Conservation (phyloP, 2,888 invertebrate species). For the Argyra leucocephala region DNA sequence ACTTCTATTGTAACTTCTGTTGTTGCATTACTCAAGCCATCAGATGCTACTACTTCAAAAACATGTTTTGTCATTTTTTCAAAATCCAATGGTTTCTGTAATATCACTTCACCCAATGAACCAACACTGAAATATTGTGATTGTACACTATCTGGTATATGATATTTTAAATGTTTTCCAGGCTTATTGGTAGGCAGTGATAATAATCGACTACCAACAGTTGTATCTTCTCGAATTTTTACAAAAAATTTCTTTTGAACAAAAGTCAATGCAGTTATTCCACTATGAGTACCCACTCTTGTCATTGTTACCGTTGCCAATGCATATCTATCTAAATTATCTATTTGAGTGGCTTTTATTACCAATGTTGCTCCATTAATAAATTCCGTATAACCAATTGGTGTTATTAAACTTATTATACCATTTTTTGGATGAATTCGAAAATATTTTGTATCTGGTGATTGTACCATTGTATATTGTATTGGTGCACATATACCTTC, state of each 20-base stretch:
- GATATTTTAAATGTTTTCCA: constrained; percentile 60
- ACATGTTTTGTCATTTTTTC: constrained; percentile 61
- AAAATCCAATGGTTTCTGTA: constrained; percentile 67
- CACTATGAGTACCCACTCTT: constrained; percentile 46
- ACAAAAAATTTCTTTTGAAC: constrained; percentile 60
- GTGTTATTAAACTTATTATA: constrained; percentile 36
- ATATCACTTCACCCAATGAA: constrained; percentile 66
- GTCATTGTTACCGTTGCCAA: constrained; percentile 68
- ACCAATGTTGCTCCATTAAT: constrained; percentile 67
- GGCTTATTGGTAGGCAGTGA: constrained; percentile 59
- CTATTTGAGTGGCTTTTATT: constrained; percentile 70
- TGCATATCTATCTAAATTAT: constrained; percentile 81
- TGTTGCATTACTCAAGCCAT: constrained; percentile 65
- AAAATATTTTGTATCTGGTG: constrained; percentile 42
- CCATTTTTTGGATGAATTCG: constrained; percentile 41
- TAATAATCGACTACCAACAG: constrained; percentile 62
- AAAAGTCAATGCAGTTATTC: constrained; percentile 49
- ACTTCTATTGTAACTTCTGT: constrained; percentile 72
- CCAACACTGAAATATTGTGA: constrained; percentile 67
- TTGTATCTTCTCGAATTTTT: constrained; percentile 65
- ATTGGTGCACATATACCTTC: constrained; percentile 43
- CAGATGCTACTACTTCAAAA: constrained; percentile 74
- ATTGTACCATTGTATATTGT: constrained; percentile 41
- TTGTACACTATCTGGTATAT: constrained; percentile 64
- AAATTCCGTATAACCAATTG: constrained; percentile 45